Evolutionary conservation across 2,113 vertebrate species (phyloP).

Genomic region (Sander vitreus): DNA sequence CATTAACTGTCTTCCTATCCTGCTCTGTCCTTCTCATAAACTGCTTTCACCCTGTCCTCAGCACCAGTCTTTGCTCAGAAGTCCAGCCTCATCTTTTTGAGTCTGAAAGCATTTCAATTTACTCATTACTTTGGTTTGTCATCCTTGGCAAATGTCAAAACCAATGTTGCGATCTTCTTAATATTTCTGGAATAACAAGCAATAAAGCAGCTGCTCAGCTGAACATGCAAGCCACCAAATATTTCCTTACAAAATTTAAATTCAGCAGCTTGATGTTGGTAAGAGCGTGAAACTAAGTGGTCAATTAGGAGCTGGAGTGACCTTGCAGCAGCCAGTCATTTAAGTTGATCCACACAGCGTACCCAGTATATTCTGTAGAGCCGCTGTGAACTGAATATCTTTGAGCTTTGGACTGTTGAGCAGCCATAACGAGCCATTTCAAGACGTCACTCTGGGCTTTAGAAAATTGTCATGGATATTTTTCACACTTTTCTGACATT

Average conservation of each 20-base stretch:
- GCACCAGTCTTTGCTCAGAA: not conserved
- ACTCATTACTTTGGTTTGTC: not conserved
- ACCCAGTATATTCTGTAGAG: not conserved
- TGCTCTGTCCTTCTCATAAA: conserved; percentile 22
- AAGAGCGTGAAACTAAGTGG: conserved; percentile 24
- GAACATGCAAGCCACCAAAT: conserved; percentile 19
- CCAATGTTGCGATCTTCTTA: not conserved
- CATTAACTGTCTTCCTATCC: conserved; percentile 11
- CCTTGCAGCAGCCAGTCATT: conserved; percentile 17
- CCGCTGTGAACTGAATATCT: not conserved
- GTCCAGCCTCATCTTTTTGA: conserved; percentile 7
- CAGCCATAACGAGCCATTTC: not conserved
- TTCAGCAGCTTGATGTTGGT: conserved; percentile 20
- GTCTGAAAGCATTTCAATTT: conserved; percentile 20
- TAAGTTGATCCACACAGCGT: not conserved
- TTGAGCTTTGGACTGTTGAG: not conserved
- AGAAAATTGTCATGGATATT: not conserved
- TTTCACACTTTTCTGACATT: not conserved
- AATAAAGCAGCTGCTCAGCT: conserved; percentile 25
- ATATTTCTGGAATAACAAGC: not conserved
- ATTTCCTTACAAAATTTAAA: conserved; percentile 13
- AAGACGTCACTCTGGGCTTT: not conserved
- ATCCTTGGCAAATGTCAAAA: conserved; percentile 7
- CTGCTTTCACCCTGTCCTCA: not conserved
- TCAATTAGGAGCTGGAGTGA: conserved; percentile 12